phyloP scores from a whole-genome alignment of 37 sponge, comb jelly and placozoan species.

The Halisarca cf. caerulea region DNA sequence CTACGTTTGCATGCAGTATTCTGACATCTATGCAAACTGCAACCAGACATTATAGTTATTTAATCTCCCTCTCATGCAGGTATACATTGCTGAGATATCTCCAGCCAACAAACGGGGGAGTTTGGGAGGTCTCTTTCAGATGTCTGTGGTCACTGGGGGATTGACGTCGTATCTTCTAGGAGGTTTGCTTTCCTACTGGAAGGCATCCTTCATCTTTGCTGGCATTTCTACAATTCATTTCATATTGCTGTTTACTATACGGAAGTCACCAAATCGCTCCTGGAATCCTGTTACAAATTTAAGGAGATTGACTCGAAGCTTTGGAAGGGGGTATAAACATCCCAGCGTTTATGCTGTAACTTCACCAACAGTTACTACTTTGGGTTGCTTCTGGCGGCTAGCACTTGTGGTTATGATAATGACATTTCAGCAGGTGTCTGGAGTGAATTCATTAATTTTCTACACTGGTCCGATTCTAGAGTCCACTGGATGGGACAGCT shows the following conservation, averaged over 20 bases:
- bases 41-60: no score
- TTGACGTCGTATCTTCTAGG: conserved; percentile 56
- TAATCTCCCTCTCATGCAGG: conserved; percentile 23
- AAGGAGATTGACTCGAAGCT: neutral
- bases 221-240: conserved; percentile 45
- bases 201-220: conserved; percentile 42
- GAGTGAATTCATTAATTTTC: conserved; percentile 31
- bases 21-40: no score
- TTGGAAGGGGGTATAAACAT: neutral
- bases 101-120: conserved; percentile 56
- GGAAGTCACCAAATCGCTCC: conserved; percentile 77
- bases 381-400: neutral
- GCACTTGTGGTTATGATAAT: conserved; percentile 36
- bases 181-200: conserved; percentile 32
- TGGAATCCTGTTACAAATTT: conserved; percentile 9
- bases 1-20: no score
- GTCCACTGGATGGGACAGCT: neutral
- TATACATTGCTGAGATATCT: conserved; percentile 79
- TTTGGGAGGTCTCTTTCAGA: conserved; percentile 73
- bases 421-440: conserved; percentile 47
- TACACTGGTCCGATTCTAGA: conserved; percentile 22
- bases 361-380: neutral
- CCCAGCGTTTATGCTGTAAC: no score
- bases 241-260: conserved; percentile 52
- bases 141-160: conserved; percentile 69